Evolutionary conservation across 2,113 vertebrate genomes (phyloP), one percentile per base, ranked within the genome.

Genomic region (Notothenia coriiceps): DNA sequence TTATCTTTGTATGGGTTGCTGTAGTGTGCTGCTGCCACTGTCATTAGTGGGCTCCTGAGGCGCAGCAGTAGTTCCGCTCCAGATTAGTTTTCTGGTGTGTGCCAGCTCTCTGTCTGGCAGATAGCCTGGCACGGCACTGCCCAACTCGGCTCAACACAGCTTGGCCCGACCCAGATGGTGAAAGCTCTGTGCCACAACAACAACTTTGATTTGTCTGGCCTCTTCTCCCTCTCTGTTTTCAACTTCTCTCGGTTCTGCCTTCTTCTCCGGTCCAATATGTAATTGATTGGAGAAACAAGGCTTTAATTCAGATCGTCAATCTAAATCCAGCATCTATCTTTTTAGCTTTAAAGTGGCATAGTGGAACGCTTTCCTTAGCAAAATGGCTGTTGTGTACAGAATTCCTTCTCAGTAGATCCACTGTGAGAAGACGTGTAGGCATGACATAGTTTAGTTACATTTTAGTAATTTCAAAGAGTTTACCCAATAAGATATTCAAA

Each of bases 31-130:
- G 86, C 85, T 82, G 92, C 86, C 83, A 82, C 90, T 84, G 89
- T 94, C 93, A 94, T 95, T 94, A 94, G 93, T 89, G 85, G 91
- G 85, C 89, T 92, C 91, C 94, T 91, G 89, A 92, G 88, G 89
- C 89, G 79, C 93, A 91, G 90, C 93, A 87, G 89, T 86, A 82
- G 93, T 94, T 94, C 83, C 87, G 90, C 92, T 94, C 90, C 92
- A 94, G 93, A 93, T 95, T 92, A 90, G 89, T 91, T 90, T 93
- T 89, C 88, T 86, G 62, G 80, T 65, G 78, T 76, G 86, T 91
- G 94, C 94, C 91, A 93, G 91, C 88, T 93, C 91, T 89, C 89
- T 91, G 92, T 94, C 93, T 94, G 93, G 90, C 91, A 88, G 82
- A 73, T 73, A 86, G 91, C 87, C 92, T 94, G 92, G 91, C 73